Evolutionary conservation across 2,797 vertebrate genomes (phyloP).

Genomic region (Polyboroides typus): DNA sequence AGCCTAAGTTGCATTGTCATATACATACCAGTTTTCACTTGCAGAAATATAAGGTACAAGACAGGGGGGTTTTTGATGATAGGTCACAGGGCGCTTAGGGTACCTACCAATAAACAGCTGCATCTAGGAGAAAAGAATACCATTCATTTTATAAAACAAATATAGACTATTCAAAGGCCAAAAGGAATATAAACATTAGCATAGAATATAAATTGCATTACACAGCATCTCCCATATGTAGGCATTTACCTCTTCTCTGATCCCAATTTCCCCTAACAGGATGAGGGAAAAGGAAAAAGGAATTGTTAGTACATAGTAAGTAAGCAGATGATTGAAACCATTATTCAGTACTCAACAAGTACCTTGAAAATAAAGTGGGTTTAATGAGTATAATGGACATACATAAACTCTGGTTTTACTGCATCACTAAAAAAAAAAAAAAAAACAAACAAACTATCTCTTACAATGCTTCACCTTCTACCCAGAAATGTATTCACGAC

Average conservation of each 20-base stretch:
- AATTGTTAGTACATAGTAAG: not conserved
- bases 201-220: not conserved
- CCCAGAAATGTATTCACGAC: not conserved
- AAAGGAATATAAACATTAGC: not conserved
- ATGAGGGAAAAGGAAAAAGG: not conserved
- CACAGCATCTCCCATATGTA: not conserved
- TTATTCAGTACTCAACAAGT: not conserved
- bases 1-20: not conserved
- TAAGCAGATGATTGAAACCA: not conserved
- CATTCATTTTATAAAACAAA: conserved; percentile 12
- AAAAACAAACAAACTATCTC: not conserved
- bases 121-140: not conserved
- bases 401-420: not conserved
- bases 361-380: not conserved
- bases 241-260: not conserved
- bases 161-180: not conserved
- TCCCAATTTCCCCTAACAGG: not conserved
- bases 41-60: not conserved
- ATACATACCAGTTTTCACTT: not conserved
- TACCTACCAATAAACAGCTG: conserved; percentile 59
- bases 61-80: not conserved
- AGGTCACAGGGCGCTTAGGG: conserved; percentile 9
- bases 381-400: not conserved
- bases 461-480: not conserved
- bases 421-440: not conserved